phyloP scores from a whole-genome alignment of 2,888 invertebrate species.

The Dynastes tityus region DNA sequence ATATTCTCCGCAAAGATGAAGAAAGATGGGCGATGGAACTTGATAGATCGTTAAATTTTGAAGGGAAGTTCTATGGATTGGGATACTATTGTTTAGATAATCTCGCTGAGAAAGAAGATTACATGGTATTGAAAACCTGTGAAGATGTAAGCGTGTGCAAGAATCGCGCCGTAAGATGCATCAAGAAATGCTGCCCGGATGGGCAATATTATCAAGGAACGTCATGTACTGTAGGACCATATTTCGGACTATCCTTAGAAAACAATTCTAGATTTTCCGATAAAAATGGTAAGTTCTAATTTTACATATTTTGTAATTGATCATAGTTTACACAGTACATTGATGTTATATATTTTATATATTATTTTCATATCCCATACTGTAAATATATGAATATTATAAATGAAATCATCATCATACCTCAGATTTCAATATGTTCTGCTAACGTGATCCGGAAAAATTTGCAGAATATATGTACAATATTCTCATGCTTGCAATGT shows the following conservation, averaged over 20 bases:
- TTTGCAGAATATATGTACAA: too few species aligned
- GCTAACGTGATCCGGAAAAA: too few species aligned
- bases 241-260: constrained; percentile 33
- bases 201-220: constrained; percentile 37
- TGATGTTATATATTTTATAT: too few species aligned
- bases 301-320: not conserved
- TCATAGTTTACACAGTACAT: too few species aligned
- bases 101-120: not conserved
- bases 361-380: too few species aligned
- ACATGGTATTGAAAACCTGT: constrained; percentile 28
- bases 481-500: too few species aligned
- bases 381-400: too few species aligned
- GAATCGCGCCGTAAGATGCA: constrained; percentile 21
- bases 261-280: constrained; percentile 22
- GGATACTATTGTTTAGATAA: constrained; percentile 36
- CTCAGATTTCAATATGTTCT: too few species aligned
- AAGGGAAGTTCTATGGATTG: not conserved
- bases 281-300: constrained; percentile 26
- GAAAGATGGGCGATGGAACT: not conserved
- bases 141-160: constrained; percentile 33
- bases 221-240: constrained; percentile 8
- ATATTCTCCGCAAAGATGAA: constrained; percentile 2
- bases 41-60: constrained; percentile 13
- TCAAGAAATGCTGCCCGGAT: constrained; percentile 44
- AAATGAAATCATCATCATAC: too few species aligned